phyloP scores from a whole-genome alignment of 2,113 vertebrate species.

The Osmerus eperlanus region DNA sequence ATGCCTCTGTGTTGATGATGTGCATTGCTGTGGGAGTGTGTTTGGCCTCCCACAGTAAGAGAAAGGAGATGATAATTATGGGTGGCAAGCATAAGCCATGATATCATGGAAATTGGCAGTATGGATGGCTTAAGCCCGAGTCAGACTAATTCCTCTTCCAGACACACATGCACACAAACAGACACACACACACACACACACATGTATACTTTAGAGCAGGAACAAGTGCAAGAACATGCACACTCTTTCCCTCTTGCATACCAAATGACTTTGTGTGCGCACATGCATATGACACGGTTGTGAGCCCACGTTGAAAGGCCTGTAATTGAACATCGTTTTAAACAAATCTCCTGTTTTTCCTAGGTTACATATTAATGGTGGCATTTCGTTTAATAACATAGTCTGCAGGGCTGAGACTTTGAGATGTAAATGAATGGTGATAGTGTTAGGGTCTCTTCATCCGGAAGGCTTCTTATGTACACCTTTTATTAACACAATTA shows the following conservation, averaged over 20 bases:
- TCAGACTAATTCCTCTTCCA: slow-evolving; percentile 72
- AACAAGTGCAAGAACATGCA: too few relatives aligned
- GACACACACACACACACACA: slow-evolving; percentile 16
- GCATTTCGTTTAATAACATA: too few relatives aligned
- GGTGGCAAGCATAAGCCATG: slow-evolving; percentile 69
- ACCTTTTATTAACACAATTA: too few relatives aligned
- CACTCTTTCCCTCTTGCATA: too few relatives aligned
- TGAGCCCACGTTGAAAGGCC: neutral
- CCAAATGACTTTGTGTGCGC: slow-evolving; percentile 45
- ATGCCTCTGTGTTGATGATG: slow-evolving; percentile 6
- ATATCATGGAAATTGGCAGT: slow-evolving; percentile 73
- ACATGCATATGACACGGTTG: slow-evolving; percentile 33
- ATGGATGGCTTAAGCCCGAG: slow-evolving; percentile 68
- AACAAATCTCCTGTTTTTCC: neutral
- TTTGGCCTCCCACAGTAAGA: slow-evolving; percentile 49
- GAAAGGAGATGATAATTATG: slow-evolving; percentile 71
- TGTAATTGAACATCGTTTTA: slow-evolving; percentile 10
- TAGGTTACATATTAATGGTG: neutral
- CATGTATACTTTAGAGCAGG: neutral
- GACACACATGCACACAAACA: slow-evolving; percentile 52
- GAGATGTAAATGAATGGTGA: too few relatives aligned
- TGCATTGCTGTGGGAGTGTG: neutral
- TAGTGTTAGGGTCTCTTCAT: too few relatives aligned
- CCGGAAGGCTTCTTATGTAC: too few relatives aligned
- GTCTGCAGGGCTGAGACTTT: too few relatives aligned